phyloP scores from a whole-genome alignment of 2,797 vertebrate species.

The Poecile montanus region DNA sequence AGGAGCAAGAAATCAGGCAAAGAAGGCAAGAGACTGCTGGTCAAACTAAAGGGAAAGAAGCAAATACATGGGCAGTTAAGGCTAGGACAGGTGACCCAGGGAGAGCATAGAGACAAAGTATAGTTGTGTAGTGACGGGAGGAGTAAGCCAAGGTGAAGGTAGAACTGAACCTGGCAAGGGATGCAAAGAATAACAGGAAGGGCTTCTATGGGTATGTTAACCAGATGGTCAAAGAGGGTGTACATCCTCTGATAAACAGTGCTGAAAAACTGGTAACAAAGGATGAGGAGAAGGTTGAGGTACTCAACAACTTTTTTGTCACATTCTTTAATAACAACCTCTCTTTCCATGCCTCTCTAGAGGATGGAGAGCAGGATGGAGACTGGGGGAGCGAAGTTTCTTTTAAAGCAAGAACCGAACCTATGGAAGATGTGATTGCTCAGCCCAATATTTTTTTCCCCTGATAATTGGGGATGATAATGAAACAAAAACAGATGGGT shows the following conservation, averaged over 20 bases:
- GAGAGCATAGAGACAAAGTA: neutral
- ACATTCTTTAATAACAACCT: neutral
- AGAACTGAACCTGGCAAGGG: neutral
- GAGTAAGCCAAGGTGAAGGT: neutral
- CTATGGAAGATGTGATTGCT: neutral
- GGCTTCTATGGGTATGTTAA: neutral
- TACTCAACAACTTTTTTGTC: neutral
- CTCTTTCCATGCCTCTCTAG: neutral
- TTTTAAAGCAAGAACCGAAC: neutral
- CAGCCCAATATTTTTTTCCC: neutral
- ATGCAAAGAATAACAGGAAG: neutral
- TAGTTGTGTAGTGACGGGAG: neutral
- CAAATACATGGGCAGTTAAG: neutral
- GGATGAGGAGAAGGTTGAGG: neutral
- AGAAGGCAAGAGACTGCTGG: neutral
- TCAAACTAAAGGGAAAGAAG: neutral
- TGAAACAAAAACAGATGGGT: neutral
- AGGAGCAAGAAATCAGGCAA: neutral
- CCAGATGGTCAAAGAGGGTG: neutral
- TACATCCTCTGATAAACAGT: neutral
- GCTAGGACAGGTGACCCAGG: too few relatives aligned
- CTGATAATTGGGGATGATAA: neutral
- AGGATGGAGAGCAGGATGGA: neutral
- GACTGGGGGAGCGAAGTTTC: neutral
- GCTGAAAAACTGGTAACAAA: neutral